Evolutionary conservation across 2,797 vertebrate genomes (phyloP), one percentile per base, ranked within the genome.

Genomic region (Basileuterus tristriatus): DNA sequence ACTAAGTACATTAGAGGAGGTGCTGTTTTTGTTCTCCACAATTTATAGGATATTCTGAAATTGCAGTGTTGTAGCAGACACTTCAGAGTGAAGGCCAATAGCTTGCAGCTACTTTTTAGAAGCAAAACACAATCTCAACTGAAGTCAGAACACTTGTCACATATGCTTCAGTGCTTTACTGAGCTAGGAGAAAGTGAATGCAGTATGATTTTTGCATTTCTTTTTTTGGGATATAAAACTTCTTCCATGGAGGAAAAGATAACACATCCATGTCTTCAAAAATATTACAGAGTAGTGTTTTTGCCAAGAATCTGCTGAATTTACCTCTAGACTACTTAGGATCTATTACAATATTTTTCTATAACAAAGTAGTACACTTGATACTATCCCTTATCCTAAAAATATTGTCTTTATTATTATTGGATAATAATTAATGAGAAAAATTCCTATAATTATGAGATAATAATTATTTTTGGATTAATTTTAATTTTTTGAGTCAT

Each of bases 21-120:
- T 72, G 34, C n/a, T 77, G 68, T 19, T 87, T 94, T 89, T 89
- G 56, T 91, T 94, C 72, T 86, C 36, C 23, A 80, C 87, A 79
- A 41, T 92, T 94, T 83, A 53, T 41, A 39, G 46, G 84, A 67
- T 59, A 93, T 86, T 91, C 82, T 77, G 78, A 90, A 81, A 92
- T 83, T 59, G 12, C 11, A 12, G 46, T 91, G 53, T 34, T 71
- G 47, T 49, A 56, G 79, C 44, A 81, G 32, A 50, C 62, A 53
- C 27, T 87, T 87, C 64, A 60, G 71, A 80, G 22, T 46, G 71
- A 67, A 90, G 49, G 30, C 29, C 37, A 76, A 3, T 44, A 62
- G 29, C 65, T 78, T 65, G 32, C 44, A 69, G 77, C 46, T 58
- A 39, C 34, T 43, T 91, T 75, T 56, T 72, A 76, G 44, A 83